Conservation (phyloP, 2,113 vertebrate species). For the Hyperopisus bebe region DNA sequence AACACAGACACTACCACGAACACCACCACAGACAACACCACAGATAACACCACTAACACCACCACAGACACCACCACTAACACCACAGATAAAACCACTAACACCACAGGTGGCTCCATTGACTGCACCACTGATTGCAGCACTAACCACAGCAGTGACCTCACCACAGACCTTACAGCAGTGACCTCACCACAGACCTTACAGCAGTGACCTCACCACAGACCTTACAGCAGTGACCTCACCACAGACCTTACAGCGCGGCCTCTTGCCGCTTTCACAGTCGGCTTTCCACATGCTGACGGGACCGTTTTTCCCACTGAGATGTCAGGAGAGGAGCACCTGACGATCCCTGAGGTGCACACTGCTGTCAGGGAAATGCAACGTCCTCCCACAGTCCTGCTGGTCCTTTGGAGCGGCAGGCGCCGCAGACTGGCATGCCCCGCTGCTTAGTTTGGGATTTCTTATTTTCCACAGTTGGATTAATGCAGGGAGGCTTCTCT, state of each 20-base stretch:
- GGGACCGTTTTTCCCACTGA: neutral
- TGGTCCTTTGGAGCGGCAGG: conserved; percentile 63
- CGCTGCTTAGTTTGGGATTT: conserved; percentile 62
- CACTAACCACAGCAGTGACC: neutral
- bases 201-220: neutral
- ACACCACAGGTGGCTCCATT: neutral
- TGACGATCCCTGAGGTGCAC: conserved; percentile 50
- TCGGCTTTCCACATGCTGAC: neutral
- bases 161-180: neutral
- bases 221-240: neutral
- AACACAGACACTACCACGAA: no score
- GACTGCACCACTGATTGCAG: neutral
- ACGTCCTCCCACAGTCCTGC: conserved; percentile 57
- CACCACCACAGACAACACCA: no score
- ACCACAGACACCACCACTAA: neutral
- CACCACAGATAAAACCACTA: neutral
- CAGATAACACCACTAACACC: neutral
- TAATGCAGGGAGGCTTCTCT: conserved; percentile 68
- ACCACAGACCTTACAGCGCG: no score
- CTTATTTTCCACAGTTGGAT: conserved; percentile 62
- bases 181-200: neutral
- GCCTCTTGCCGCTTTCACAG: neutral
- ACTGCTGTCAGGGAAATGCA: conserved; percentile 42
- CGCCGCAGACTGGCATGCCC: conserved; percentile 53
- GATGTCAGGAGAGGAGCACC: conserved; percentile 37